Conservation (phyloP, 2,888 invertebrate species). For the Amphipyra berbera region DNA sequence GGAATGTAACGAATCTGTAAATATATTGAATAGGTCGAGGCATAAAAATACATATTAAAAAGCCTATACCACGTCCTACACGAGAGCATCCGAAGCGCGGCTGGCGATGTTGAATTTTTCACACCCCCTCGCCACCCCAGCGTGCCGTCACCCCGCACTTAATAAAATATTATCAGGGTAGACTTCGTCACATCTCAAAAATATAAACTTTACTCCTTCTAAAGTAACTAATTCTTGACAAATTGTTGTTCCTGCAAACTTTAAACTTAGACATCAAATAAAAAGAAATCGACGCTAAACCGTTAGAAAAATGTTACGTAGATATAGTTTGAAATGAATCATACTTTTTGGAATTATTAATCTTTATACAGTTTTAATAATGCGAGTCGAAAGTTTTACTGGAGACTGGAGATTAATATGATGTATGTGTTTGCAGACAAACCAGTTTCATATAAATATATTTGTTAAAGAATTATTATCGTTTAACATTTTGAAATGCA, state of each 20-base stretch:
- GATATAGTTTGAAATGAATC: conserved; percentile 15
- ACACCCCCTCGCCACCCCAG: conserved; percentile 68
- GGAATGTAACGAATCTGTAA: conserved; percentile 55
- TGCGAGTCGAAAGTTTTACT: conserved; percentile 32
- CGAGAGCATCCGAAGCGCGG: conserved; percentile 67
- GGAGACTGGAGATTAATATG: not conserved
- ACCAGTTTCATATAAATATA: conserved; percentile 15
- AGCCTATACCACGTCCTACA: conserved; percentile 69
- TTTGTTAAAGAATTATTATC: not conserved
- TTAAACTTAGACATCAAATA: conserved; percentile 2
- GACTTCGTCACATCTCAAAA: conserved; percentile 83
- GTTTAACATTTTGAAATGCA: too few relatives aligned
- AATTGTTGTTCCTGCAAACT: conserved; percentile 20
- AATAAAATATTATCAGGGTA: conserved; percentile 81
- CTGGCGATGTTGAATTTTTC: conserved; percentile 79
- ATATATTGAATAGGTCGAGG: conserved; percentile 65
- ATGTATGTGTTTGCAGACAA: not conserved
- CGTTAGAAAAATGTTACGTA: not conserved
- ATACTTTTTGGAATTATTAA: conserved; percentile 9
- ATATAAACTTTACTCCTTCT: conserved; percentile 58
- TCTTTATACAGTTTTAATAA: conserved; percentile 4
- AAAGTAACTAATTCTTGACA: conserved; percentile 28
- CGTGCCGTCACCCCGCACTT: conserved; percentile 68
- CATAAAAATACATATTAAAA: conserved; percentile 77
- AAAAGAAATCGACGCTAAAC: conserved; percentile 18